phyloP scores from a whole-genome alignment of 2,888 invertebrate genomes.

The Acleris holmiana region DNA sequence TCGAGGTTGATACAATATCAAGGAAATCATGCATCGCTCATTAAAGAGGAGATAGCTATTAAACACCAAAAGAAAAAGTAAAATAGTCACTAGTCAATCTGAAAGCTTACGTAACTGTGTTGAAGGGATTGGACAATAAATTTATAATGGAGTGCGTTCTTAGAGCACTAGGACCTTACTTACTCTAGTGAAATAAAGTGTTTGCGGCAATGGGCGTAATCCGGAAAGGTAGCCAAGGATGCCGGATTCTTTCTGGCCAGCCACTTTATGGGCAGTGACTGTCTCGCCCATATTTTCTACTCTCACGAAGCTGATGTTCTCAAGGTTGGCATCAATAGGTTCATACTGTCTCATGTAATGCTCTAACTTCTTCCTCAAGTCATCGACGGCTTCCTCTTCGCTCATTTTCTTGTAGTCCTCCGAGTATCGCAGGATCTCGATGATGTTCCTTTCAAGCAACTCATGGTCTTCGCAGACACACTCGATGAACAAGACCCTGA shows the following conservation, averaged over 20 bases:
- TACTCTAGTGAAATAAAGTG: conserved; percentile 95
- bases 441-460: conserved; percentile 76
- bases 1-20: conserved; percentile 7
- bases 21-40: neutral
- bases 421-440: conserved; percentile 92
- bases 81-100: no score
- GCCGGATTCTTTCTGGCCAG: conserved; percentile 92
- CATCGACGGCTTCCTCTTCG: conserved; percentile 90
- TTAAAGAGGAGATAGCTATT: no score
- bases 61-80: no score
- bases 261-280: conserved; percentile 88
- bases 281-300: conserved; percentile 86
- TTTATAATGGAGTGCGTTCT: no score
- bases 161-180: conserved; percentile 55
- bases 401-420: conserved; percentile 94
- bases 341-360: conserved; percentile 94
- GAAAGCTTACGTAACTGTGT: no score
- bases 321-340: conserved; percentile 87
- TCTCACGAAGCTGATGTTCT: conserved; percentile 79
- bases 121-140: no score
- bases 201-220: conserved; percentile 92
- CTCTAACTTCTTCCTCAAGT: conserved; percentile 91
- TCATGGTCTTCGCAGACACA: conserved; percentile 93
- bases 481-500: conserved; percentile 95
- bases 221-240: conserved; percentile 95